Conservation (phyloP, 2,797 vertebrate species). For the Hyperoplus lanceolatus region DNA sequence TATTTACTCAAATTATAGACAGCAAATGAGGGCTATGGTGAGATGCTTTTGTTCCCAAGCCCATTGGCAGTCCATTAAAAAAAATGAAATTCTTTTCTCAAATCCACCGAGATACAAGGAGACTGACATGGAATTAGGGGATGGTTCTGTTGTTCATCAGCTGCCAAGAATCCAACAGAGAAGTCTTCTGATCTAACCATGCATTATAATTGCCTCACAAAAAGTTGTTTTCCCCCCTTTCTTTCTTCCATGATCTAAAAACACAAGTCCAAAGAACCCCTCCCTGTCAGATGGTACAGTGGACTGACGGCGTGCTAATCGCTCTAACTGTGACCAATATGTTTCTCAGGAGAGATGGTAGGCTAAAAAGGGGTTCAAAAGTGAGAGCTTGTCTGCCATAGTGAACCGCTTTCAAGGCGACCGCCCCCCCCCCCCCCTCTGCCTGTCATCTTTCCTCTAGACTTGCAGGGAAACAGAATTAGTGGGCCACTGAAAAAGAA, state of each 20-base stretch:
- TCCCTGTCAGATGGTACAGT: constrained; percentile 51
- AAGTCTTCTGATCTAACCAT: constrained; percentile 60
- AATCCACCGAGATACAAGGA: constrained; percentile 60
- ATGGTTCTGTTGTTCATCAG: constrained; percentile 44
- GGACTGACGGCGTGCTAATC: constrained; percentile 52
- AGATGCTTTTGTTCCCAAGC: constrained; percentile 46
- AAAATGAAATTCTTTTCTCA: constrained; percentile 28
- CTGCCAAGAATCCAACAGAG: constrained; percentile 56
- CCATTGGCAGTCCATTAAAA: constrained; percentile 67
- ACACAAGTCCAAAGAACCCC: constrained; percentile 53
- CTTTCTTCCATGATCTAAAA: constrained; percentile 63
- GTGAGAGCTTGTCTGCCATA: constrained; percentile 54
- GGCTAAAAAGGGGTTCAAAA: constrained; percentile 33
- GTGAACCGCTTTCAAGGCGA: constrained; percentile 56
- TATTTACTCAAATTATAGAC: constrained; percentile 71
- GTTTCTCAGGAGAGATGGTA: constrained; percentile 38
- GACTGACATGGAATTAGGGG: constrained; percentile 57
- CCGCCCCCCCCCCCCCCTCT: constrained; percentile 34
- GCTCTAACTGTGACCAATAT: constrained; percentile 65
- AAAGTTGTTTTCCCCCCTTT: constrained; percentile 8
- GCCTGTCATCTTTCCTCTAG: constrained; percentile 64
- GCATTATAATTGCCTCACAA: constrained; percentile 50
- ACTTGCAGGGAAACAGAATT: constrained; percentile 58
- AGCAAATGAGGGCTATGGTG: constrained; percentile 58
- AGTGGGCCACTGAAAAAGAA: constrained; percentile 71